phyloP scores from a whole-genome alignment of 2,113 vertebrate genomes.

The Caranx melampygus region DNA sequence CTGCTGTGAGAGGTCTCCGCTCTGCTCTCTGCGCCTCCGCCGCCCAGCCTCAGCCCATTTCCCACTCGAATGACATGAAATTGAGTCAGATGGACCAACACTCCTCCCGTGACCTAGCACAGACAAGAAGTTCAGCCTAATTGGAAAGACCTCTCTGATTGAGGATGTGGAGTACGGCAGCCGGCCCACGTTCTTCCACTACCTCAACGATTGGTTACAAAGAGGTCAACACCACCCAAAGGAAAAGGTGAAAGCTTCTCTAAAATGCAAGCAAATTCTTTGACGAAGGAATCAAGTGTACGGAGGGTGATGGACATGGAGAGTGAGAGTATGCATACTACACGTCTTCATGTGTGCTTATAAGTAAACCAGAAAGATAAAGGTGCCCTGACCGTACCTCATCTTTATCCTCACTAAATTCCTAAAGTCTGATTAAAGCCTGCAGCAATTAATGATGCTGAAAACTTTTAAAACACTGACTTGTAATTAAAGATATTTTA shows the following conservation, averaged over 20 bases:
- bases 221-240: slow-evolving; percentile 26
- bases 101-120: slow-evolving; percentile 42
- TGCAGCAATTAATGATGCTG: slow-evolving; percentile 43
- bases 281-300: slow-evolving; percentile 17
- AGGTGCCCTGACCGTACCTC: slow-evolving; percentile 21
- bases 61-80: slow-evolving; percentile 59
- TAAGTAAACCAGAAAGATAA: not conserved
- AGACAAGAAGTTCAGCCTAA: slow-evolving; percentile 74
- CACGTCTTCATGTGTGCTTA: not conserved
- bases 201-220: slow-evolving; percentile 34
- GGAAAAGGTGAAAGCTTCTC: slow-evolving; percentile 33
- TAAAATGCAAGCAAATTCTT: slow-evolving; percentile 30
- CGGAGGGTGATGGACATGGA: slow-evolving; percentile 7
- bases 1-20: slow-evolving; percentile 51
- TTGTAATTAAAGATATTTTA: slow-evolving; percentile 51
- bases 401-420: slow-evolving; percentile 31
- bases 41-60: slow-evolving; percentile 43
- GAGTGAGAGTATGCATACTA: not conserved
- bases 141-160: slow-evolving; percentile 70
- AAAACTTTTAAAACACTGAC: slow-evolving; percentile 45
- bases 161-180: slow-evolving; percentile 39
- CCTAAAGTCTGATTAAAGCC: slow-evolving; percentile 48
- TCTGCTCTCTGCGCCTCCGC: slow-evolving; percentile 42
- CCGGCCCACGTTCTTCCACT: slow-evolving; percentile 29
- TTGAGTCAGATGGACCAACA: slow-evolving; percentile 35